Conservation (phyloP, 2,797 vertebrate species). For the Cossypha caffra region DNA sequence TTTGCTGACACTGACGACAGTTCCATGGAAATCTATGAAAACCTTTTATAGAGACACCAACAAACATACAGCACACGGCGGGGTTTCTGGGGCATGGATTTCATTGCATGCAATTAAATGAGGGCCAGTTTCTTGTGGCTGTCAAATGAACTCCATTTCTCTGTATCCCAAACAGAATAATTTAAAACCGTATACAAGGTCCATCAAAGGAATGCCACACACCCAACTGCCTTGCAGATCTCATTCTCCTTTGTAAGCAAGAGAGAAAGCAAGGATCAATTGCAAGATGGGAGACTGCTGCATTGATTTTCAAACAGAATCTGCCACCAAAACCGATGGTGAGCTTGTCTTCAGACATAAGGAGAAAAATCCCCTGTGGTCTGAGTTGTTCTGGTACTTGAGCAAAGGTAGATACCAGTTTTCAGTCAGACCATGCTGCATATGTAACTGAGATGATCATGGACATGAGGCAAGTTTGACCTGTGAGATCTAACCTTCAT, state of each 20-base stretch:
- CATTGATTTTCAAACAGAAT: constrained; percentile 59
- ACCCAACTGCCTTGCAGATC: background rate
- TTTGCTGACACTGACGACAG: background rate
- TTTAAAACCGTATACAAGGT: constrained; percentile 14
- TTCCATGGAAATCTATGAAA: background rate
- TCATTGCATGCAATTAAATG: background rate
- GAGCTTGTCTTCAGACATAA: background rate
- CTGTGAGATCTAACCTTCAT: background rate
- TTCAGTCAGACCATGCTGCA: background rate
- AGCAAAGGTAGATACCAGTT: background rate
- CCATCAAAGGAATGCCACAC: constrained; percentile 31
- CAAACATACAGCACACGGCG: background rate
- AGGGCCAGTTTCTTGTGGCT: background rate
- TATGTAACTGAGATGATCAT: background rate
- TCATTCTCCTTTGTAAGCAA: background rate
- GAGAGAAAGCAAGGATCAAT: background rate
- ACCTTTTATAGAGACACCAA: background rate
- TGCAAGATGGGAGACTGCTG: background rate
- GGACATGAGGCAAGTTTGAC: background rate
- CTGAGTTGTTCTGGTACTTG: background rate
- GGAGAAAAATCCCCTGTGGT: background rate
- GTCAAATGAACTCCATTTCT: constrained; percentile 23
- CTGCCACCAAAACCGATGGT: constrained; percentile 37
- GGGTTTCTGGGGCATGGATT: background rate
- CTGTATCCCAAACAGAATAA: constrained; percentile 44